A percentile compares a stretch with the other conserved stretches of the same genome.
Evolutionary conservation across 2,113 vertebrate genomes (phyloP).

Genomic region (Arvicanthis niloticus): DNA sequence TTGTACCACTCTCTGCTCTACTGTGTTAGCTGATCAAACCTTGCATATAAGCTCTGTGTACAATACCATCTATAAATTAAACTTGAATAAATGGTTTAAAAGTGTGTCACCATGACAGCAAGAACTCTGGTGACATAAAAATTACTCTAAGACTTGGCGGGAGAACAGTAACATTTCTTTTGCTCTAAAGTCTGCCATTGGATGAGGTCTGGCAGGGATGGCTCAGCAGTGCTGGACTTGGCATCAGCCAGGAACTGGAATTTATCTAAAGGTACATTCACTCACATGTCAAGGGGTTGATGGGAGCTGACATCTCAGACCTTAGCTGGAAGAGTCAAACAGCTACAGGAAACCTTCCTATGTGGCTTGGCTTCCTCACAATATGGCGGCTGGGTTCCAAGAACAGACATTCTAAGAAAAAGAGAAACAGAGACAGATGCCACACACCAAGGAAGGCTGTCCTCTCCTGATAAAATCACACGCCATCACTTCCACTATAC

Average conservation of each 20-base stretch:
- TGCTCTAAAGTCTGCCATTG: neutral
- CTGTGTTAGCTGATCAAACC: neutral
- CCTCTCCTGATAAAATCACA: neutral
- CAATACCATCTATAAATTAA: neutral
- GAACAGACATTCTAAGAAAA: neutral
- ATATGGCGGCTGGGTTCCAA: neutral
- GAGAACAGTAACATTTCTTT: neutral
- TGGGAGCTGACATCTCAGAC: neutral
- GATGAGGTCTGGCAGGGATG: fast-evolving
- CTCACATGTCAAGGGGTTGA: neutral
- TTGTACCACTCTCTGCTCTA: neutral
- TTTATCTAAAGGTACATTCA: neutral
- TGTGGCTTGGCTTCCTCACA: neutral
- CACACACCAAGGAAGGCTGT: neutral
- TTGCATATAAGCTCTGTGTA: neutral
- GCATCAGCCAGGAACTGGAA: neutral
- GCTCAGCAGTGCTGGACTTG: neutral
- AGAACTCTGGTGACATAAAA: neutral
- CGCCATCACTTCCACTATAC: neutral
- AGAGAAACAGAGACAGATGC: neutral
- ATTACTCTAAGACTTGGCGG: neutral
- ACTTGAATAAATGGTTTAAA: neutral
- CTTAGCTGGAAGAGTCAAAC: neutral
- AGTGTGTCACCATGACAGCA: neutral
- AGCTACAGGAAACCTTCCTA: neutral